These are phyloP conservation scores for Amblyopsis rosae DNA, from an alignment of 2,113 vertebrate species.

Conservation along the genomic window DNA sequence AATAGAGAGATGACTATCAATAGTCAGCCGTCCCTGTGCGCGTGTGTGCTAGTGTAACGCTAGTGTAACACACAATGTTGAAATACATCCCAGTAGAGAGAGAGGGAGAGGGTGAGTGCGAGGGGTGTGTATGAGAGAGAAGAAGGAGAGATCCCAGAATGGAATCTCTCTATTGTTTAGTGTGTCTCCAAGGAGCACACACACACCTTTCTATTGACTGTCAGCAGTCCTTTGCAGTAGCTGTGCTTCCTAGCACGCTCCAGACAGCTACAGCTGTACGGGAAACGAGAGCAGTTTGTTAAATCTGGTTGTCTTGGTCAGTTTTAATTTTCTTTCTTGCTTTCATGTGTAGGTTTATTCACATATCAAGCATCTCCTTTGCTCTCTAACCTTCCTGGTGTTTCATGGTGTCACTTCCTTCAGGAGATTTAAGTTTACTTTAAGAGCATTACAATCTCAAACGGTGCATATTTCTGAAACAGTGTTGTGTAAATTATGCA, in stretches of 20 bases:
- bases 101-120: not conserved
- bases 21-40: too few species aligned
- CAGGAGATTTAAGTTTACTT: too few species aligned
- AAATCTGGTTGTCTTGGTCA: not conserved
- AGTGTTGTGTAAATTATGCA: too few species aligned
- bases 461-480: too few species aligned
- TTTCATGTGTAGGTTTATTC: too few species aligned
- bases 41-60: too few species aligned
- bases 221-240: not conserved
- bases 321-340: not conserved
- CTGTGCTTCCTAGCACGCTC: not conserved
- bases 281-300: not conserved
- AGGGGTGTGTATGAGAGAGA: not conserved
- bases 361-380: not conserved
- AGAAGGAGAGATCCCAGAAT: not conserved
- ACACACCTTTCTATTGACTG: not conserved
- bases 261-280: not conserved
- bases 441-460: too few species aligned
- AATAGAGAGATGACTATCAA: not conserved
- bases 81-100: not conserved
- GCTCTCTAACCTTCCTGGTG: not conserved
- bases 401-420: not conserved
- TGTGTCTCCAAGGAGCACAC: constrained; percentile 2
- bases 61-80: not conserved
- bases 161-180: not conserved